Conservation (phyloP, 2,888 invertebrate species). For the Baronia brevicornis region DNA sequence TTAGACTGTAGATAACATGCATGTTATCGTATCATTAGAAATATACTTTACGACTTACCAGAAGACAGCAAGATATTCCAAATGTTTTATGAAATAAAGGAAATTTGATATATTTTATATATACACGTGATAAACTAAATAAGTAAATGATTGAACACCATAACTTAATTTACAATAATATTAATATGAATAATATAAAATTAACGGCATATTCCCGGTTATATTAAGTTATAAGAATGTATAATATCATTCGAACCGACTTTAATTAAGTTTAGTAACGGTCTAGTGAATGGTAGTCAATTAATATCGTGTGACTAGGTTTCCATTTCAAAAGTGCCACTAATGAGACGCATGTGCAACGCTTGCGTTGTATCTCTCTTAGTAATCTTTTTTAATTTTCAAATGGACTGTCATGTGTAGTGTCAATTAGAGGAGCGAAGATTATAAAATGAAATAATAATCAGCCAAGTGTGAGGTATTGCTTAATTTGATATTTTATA, state of each 20-base stretch:
- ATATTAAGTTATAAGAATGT: conserved; percentile 23
- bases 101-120: too few relatives aligned
- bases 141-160: too few relatives aligned
- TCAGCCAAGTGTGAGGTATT: too few relatives aligned
- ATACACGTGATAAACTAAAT: too few relatives aligned
- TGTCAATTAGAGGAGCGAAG: conserved; percentile 13
- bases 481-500: too few relatives aligned
- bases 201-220: conserved; percentile 23
- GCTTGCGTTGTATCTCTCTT: conserved; percentile 9
- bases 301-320: conserved; percentile 48
- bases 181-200: too few relatives aligned
- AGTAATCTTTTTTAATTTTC: conserved; percentile 20
- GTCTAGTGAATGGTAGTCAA: conserved; percentile 43
- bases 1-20: too few relatives aligned
- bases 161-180: too few relatives aligned
- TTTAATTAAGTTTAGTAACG: conserved; percentile 43
- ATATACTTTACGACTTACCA: too few relatives aligned
- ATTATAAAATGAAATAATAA: conserved; percentile 22
- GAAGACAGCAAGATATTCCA: too few relatives aligned
- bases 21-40: too few relatives aligned
- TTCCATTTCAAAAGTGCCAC: conserved; percentile 42
- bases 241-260: conserved; percentile 32
- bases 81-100: too few relatives aligned
- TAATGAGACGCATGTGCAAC: conserved; percentile 52
- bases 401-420: conserved; percentile 12